Base-by-base conservation (phyloP, 2,797 vertebrate genomes). In the Pseudocheirus occidentalis region DNA sequence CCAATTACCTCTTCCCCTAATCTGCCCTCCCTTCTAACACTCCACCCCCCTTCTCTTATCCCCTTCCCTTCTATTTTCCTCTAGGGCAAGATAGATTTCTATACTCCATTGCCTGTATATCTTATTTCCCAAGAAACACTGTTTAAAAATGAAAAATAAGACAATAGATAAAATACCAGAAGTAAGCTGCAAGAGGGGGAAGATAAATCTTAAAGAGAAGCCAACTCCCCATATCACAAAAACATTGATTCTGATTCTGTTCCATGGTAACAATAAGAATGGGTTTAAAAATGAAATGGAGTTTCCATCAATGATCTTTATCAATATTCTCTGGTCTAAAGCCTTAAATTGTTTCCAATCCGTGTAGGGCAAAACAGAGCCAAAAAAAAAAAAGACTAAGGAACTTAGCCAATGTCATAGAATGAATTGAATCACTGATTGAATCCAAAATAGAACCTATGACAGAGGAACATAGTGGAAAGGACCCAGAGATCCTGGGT, bases 271-370 rank as follows among this genome's bases (percentile, higher is more conserved):
- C 10, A 1, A 31, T 62, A 94, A 93, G 34, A 58, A 16, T 89
- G 90, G 9, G 52, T 93, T 95, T 96, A 94, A 93, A 81, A 81
- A 94, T 95, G 92, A 96, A 93, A 97, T 96, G 92, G 14, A 59
- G 56, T 95, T 94, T 95, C 56, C 59, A n/a, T 57, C 57, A 34
- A 96, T 94, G 87, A 40, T 93, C 40, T 95, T 59, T 93, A 90
- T 96, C 59, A 91, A 93, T 6, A 95, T 92, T 95, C 53, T 93
- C 24, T 95, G 62, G 46, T 57, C 81, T 54, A 95, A 97, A 94
- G 93, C 53, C 95, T 96, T 95, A 90, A 40, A 93, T 96, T 93
- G 93, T 95, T 96, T 28, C 73, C 92, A 94, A 95, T 94, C 90
- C 62, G 92, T 90, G 90, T 73, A 46, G 46, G 40, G 93, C 34